A percentile compares a stretch with the other conserved stretches of the same genome.
Evolutionary conservation across 2,797 vertebrate species (phyloP).

Genomic region (Neopelma chrysocephalum): DNA sequence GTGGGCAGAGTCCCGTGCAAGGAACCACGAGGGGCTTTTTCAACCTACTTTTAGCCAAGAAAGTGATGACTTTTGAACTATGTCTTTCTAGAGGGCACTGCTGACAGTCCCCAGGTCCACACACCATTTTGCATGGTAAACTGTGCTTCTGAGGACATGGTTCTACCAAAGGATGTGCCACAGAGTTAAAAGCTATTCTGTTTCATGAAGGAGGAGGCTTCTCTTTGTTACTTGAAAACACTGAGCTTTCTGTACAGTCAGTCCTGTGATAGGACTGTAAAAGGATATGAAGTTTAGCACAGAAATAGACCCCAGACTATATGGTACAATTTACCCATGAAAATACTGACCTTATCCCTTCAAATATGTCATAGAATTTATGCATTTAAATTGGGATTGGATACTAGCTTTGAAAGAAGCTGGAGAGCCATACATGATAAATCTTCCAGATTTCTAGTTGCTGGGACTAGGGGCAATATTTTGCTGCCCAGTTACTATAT

Average conservation of each 20-base stretch:
- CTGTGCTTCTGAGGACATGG: neutral
- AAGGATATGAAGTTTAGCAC: neutral
- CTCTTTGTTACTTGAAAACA: neutral
- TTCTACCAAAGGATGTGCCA: neutral
- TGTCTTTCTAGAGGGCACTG: neutral
- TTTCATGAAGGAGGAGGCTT: neutral
- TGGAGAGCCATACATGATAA: neutral
- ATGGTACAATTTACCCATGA: neutral
- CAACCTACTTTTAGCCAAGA: neutral
- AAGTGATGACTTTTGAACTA: neutral
- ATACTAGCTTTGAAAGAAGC: neutral
- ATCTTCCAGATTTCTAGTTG: neutral
- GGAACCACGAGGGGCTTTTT: neutral
- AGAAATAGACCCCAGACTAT: neutral
- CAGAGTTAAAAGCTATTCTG: neutral
- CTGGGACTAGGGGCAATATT: neutral
- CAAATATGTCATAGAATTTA: neutral
- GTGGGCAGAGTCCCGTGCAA: neutral
- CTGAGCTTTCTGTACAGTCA: neutral
- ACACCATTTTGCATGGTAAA: neutral
- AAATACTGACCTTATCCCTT: neutral
- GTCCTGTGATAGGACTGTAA: neutral
- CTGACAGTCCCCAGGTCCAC: neutral
- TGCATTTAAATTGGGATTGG: neutral
- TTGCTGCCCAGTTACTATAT: neutral